These are phyloP conservation scores for Rhingia rostrata DNA, from an alignment of 2,888 invertebrate species.

Conservation along the genomic window DNA sequence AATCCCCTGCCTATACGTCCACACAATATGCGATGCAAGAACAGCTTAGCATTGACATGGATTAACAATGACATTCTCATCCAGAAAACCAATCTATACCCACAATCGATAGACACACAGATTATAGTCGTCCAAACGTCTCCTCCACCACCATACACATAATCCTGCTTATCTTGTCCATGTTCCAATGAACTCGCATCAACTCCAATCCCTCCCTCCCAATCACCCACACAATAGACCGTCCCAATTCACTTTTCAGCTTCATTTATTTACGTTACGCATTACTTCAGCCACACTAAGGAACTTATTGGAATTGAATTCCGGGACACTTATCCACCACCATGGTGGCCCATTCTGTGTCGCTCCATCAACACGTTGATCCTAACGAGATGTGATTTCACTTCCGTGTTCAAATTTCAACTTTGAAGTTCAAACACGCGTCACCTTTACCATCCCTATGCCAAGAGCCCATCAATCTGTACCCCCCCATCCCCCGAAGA, in stretches of 20 bases:
- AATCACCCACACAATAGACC: background rate
- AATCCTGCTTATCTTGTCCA: conserved; percentile 63
- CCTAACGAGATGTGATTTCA: conserved; percentile 75
- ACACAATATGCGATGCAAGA: conserved; percentile 26
- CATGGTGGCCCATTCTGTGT: background rate
- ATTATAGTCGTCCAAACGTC: conserved; percentile 27
- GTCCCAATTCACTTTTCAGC: conserved; percentile 54
- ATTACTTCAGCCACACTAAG: conserved; percentile 61
- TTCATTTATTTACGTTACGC: conserved; percentile 69
- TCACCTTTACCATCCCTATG: conserved; percentile 55
- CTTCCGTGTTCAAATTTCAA: conserved; percentile 70
- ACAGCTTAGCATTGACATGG: conserved; percentile 44
- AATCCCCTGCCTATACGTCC: conserved; percentile 12
- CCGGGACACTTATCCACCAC: conserved; percentile 35
- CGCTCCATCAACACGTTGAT: conserved; percentile 68
- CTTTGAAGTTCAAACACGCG: conserved; percentile 73
- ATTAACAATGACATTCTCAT: conserved; percentile 45
- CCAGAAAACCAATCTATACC: conserved; percentile 31
- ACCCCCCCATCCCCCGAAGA: no score
- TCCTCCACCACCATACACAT: conserved; percentile 9
- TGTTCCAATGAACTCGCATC: conserved; percentile 63
- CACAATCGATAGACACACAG: conserved; percentile 68
- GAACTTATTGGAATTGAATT: conserved; percentile 65
- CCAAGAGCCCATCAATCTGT: conserved; percentile 46
- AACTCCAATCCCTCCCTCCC: background rate